Conservation (phyloP, 2,888 invertebrate genomes). For the Aquatica leii region DNA sequence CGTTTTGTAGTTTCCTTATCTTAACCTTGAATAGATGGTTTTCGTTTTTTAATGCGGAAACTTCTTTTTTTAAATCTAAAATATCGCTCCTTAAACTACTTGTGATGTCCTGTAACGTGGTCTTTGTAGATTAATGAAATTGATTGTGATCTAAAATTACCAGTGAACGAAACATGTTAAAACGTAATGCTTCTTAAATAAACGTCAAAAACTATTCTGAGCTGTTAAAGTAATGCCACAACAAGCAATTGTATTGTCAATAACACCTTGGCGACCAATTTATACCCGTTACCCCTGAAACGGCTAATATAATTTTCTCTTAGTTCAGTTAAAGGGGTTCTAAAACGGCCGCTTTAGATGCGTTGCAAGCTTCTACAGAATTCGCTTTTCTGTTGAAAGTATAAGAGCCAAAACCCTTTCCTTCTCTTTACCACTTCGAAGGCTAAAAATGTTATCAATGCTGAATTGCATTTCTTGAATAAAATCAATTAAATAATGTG, state of each 20-base stretch:
- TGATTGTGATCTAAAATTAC: background rate
- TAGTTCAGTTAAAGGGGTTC: too few relatives aligned
- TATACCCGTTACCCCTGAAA: too few relatives aligned
- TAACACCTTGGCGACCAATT: background rate
- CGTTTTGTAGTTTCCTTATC: slow-evolving; percentile 49
- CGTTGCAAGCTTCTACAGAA: too few relatives aligned
- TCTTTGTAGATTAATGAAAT: background rate
- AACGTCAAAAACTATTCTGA: background rate
- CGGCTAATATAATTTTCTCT: too few relatives aligned
- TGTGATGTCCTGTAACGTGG: slow-evolving; percentile 25
- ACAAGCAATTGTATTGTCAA: background rate
- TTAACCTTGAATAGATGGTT: slow-evolving; percentile 52
- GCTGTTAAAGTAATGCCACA: background rate
- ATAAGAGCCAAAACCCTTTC: too few relatives aligned
- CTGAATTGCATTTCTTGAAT: too few relatives aligned
- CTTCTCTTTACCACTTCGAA: too few relatives aligned
- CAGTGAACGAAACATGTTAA: background rate
- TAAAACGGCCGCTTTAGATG: too few relatives aligned
- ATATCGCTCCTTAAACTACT: slow-evolving; percentile 49
- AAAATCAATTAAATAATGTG: too few relatives aligned
- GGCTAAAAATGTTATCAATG: too few relatives aligned
- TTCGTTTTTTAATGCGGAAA: slow-evolving; percentile 44
- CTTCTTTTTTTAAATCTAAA: slow-evolving; percentile 47
- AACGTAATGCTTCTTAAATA: background rate
- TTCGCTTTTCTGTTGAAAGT: too few relatives aligned